Percentiles rank a stretch among this genome's conserved stretches.
Conservation (phyloP, 2,797 vertebrate species). For the Hapalemur alaotrensis region DNA sequence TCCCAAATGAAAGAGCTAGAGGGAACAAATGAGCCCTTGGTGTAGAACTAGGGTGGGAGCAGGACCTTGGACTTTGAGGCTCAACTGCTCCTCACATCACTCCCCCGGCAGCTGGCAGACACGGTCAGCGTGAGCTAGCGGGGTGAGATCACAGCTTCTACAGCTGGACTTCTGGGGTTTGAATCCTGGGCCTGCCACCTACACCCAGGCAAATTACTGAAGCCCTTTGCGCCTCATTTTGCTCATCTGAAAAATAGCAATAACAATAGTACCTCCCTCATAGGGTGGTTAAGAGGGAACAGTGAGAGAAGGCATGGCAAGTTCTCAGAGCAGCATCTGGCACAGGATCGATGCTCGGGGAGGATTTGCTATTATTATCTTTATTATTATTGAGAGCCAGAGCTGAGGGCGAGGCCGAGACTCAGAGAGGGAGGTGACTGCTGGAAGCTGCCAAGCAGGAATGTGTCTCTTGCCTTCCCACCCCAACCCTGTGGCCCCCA, state of each 20-base stretch:
- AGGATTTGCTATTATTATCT: slow-evolving; percentile 9
- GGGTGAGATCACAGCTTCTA: neutral
- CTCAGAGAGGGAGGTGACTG: neutral
- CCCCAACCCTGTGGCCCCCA: neutral
- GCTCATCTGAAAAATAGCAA: neutral
- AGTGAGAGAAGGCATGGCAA: neutral
- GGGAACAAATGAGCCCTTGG: neutral
- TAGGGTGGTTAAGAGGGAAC: neutral
- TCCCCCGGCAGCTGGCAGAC: neutral
- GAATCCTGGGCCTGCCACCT: neutral
- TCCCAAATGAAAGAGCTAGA: neutral
- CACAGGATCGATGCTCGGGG: neutral
- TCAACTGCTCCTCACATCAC: neutral
- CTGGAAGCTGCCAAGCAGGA: neutral
- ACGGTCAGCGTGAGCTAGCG: neutral
- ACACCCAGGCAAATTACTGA: neutral
- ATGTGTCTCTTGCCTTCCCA: neutral
- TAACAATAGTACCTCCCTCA: neutral
- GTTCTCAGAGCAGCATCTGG: neutral
- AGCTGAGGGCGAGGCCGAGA: neutral
- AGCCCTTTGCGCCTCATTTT: neutral
- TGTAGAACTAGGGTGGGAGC: neutral
- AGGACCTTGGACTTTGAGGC: neutral
- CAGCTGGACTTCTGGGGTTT: neutral
- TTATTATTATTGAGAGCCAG: neutral